These are phyloP conservation scores for Columbina picui DNA, from an alignment of 2,113 vertebrate species.

Conservation along the genomic window DNA sequence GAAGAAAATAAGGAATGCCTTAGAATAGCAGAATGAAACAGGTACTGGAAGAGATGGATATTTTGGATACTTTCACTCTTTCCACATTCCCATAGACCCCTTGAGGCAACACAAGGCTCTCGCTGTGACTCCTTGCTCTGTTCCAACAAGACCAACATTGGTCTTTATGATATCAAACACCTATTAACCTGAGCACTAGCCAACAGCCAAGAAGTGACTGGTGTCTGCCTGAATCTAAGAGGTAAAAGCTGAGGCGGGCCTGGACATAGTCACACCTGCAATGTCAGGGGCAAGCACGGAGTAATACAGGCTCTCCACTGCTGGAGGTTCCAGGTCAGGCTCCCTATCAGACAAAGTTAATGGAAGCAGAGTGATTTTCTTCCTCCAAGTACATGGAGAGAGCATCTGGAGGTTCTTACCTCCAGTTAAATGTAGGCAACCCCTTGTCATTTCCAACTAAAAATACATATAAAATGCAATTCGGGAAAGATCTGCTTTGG, in stretches of 20 bases:
- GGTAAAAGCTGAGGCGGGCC: rapidly evolving
- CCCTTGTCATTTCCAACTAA: not conserved
- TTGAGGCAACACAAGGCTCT: not conserved
- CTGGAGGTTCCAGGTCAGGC: not conserved
- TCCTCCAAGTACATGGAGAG: not conserved
- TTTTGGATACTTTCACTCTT: not conserved
- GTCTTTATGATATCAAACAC: not conserved
- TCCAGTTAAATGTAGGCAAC: not conserved
- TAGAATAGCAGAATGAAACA: not conserved
- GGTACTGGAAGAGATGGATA: not conserved
- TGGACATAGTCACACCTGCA: not conserved
- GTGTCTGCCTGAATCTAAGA: not conserved
- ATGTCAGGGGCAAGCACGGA: not conserved
- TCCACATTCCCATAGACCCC: not conserved
- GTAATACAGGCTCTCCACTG: rapidly evolving
- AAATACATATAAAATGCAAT: not conserved
- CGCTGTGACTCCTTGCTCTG: not conserved
- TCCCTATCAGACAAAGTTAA: not conserved
- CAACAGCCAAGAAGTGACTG: not conserved
- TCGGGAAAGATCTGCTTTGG: not conserved
- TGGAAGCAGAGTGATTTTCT: not conserved
- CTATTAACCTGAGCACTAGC: not conserved
- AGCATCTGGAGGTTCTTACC: not conserved
- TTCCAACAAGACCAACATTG: not conserved
- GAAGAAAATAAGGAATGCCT: not conserved